These are phyloP conservation scores for Tholera decimalis DNA, from an alignment of 2,888 invertebrate species.

Conservation along the genomic window DNA sequence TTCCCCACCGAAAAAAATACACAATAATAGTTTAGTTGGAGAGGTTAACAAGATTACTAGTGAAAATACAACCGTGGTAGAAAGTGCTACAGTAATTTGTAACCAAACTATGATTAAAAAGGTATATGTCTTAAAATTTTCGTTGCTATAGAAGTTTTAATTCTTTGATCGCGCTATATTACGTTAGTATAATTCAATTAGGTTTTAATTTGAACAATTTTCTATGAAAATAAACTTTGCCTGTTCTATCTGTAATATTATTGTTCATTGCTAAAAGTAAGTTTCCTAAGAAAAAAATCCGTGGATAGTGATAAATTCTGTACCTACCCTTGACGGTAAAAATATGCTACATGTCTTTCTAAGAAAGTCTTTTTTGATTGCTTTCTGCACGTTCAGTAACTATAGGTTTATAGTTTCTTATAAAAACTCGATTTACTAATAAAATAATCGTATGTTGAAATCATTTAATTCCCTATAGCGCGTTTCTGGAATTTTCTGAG, in stretches of 20 bases:
- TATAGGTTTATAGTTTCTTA: neutral
- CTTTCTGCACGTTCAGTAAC: conserved; percentile 24
- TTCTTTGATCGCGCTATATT: too few species aligned
- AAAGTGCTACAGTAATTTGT: neutral
- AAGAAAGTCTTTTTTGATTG: conserved; percentile 5
- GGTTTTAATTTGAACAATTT: too few species aligned
- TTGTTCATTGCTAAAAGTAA: neutral
- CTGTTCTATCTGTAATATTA: neutral
- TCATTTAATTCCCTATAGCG: conserved; percentile 5
- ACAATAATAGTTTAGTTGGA: too few species aligned
- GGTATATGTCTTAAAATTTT: neutral
- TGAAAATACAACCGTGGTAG: too few species aligned
- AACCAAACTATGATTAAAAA: neutral
- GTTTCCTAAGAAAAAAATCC: neutral
- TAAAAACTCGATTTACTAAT: conserved; percentile 13
- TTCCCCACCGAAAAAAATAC: too few species aligned
- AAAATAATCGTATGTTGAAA: conserved; percentile 28
- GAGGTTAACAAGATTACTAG: too few species aligned
- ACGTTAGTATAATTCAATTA: too few species aligned
- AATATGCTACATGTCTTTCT: neutral
- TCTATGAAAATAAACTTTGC: too few species aligned
- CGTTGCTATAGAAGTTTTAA: too few species aligned
- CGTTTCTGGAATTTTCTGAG: neutral
- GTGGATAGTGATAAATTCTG: neutral
- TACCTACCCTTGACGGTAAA: conserved; percentile 7